Evolutionary conservation across 2,113 vertebrate species (phyloP), one percentile per base, ranked within the genome.

Genomic region (Uria aalge): DNA sequence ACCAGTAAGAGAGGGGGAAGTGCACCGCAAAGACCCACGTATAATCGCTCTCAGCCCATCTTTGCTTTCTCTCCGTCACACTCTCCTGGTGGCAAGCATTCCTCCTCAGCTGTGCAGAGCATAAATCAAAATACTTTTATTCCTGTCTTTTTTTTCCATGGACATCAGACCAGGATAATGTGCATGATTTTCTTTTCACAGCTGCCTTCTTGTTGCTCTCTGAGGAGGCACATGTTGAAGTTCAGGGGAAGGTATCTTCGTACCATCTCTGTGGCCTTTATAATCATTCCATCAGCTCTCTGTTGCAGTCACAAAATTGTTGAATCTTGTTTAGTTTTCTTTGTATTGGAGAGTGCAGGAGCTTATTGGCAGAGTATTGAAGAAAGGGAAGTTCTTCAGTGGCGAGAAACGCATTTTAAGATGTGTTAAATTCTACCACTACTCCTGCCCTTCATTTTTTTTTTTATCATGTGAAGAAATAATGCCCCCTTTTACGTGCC

Each of bases 11-110:
- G 40, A 48, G 30, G 67, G 67, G n/a, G 55, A 68, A 26, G 16
- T 60, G n/a, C 52, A 30, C 38, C 4, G 3, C 16, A 47, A 24
- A 21, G 19, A 55, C 21, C 0, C 0, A 9, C 2, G 1, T 48
- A 36, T 45, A 38, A 50, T 81, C 2, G 4, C 47, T 56, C 52
- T 50, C 43, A 69, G 62, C 71, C 27, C 29, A 55, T 27, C 57
- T 73, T 76, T 34, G 43, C 57, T 85, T 88, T 73, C 43, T 59
- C 14, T 60, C 56, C 2, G 1, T 41, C 40, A 71, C 13, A 6
- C 11, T 66, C 59, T 92, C 26, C 26, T 26, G 23, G 30, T 67
- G 55, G 52, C 52, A 59, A 3, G 43, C 30, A 14, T 77, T 86
- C 41, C 47, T 84, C 55, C 56, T 93, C n/a, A 45, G 43, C 72